A percentile compares a stretch with the other conserved stretches of the same genome.
Conservation (phyloP, 2,888 invertebrate genomes). For the Lathronympha strigana region DNA sequence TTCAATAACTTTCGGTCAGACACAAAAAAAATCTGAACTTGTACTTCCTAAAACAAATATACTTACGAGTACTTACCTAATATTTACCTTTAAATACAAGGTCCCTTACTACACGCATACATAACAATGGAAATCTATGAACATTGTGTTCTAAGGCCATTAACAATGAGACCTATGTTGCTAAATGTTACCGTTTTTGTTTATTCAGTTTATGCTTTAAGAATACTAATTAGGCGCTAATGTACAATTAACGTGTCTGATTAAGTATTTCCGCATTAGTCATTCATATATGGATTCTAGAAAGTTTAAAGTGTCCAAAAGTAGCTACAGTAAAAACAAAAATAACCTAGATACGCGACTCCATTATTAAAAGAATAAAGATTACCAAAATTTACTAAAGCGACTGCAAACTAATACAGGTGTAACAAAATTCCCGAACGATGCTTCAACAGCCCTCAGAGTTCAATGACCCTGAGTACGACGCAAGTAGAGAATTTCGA, state of each 20-base stretch:
- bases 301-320: not conserved
- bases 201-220: slow-evolving; percentile 9
- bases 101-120: not conserved
- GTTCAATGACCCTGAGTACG: too few species aligned
- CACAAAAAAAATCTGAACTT: not conserved
- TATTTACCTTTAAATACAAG: not conserved
- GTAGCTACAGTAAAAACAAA: not conserved
- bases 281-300: not conserved
- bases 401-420: too few species aligned
- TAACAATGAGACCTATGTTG: slow-evolving; percentile 27
- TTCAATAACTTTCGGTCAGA: too few species aligned
- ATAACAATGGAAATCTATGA: not conserved
- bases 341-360: too few species aligned
- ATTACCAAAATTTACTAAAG: too few species aligned
- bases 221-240: slow-evolving; percentile 16
- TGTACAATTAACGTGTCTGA: slow-evolving; percentile 8
- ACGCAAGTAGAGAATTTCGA: too few species aligned
- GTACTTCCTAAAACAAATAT: not conserved
- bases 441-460: too few species aligned
- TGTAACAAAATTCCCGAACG: too few species aligned
- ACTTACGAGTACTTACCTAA: not conserved
- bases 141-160: slow-evolving; percentile 8
- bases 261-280: slow-evolving; percentile 8
- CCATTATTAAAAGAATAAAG: too few species aligned
- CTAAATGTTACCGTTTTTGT: slow-evolving; percentile 36